Evolutionary conservation across 1,140 invertebrate species (phyloP), one percentile per base, ranked within the genome.

Genomic region (Hestina assimilis): DNA sequence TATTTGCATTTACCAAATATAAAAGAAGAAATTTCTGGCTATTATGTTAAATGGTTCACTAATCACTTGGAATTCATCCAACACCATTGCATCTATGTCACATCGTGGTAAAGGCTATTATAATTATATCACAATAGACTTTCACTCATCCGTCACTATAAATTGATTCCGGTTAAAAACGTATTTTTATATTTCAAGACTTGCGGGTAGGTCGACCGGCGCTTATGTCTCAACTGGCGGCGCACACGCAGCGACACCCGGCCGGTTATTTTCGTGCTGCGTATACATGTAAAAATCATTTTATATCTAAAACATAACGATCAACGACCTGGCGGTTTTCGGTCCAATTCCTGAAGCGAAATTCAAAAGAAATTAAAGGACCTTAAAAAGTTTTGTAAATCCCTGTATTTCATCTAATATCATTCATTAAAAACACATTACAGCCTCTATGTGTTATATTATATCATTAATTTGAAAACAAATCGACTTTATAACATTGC

Each of bases 241-340:
- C 79, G 73, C 69, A 69, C 63, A 69, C 74, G 78, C 75, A 79
- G 70, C 78, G 75, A 69, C 69, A 69, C 83, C 83, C 83, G 82
- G 82, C 69, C 63, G 63, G 74, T 75, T 87, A 87, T 87, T 87
- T 87, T 83, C 46, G 82, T 87, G 79, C 83, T 83, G 75, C 71
- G 73, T 46, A 72, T 73, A 75, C 74, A 79, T 69, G 76, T 73
- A 82, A 84, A 83, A 84, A 80, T 75, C 69, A 83, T 77, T 79
- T 83, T 76, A 75, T 75, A 77, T 79, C 72, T 70, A 73, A 84
- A 85, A 83, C 80, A 78, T 85, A 70, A 87, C 82, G 82, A 85
- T 80, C 82, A 83, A 79, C 79, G 84, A 87, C 84, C 82, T 69
- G 52, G 56, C 12, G 15, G 41, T 40, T 47, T 41, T 55, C 23